Evolutionary conservation across 1,140 invertebrate species (phyloP).

Genomic region (Gryon sp.): DNA sequence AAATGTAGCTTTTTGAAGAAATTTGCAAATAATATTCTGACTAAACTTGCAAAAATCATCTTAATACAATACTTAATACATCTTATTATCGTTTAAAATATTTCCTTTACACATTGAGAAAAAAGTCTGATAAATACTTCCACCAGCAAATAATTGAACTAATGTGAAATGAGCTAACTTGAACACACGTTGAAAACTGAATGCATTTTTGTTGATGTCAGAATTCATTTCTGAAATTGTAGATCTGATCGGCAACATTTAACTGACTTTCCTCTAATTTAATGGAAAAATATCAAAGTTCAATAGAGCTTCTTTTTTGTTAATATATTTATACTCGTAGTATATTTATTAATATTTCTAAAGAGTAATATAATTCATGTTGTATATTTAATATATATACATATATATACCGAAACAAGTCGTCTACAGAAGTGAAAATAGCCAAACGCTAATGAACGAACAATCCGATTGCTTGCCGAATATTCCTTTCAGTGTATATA

Average conservation of each 20-base stretch:
- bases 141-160: conserved; percentile 21
- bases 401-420: conserved; percentile 13
- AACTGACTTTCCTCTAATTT: conserved; percentile 53
- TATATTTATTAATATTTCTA: conserved; percentile 36
- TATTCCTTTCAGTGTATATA: conserved; percentile 32
- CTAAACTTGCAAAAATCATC: too few species aligned
- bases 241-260: conserved; percentile 34
- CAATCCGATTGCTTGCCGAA: too few species aligned
- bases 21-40: too few species aligned
- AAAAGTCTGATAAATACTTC: conserved; percentile 52
- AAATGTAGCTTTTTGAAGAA: too few species aligned
- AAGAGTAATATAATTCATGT: conserved; percentile 45
- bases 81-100: conserved; percentile 28
- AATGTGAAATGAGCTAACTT: conserved; percentile 3
- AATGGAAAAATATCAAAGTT: conserved; percentile 63
- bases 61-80: too few species aligned
- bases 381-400: conserved; percentile 37
- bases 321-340: conserved; percentile 32
- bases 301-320: conserved; percentile 32
- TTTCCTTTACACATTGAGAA: conserved; percentile 50
- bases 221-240: too few species aligned
- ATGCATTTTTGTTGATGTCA: too few species aligned
- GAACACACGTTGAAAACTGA: conserved; percentile 7
- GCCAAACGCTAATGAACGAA: conserved; percentile 12
- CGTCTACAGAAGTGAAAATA: background rate